A percentile compares a stretch with the other conserved stretches of the same genome.
Conservation (phyloP, 2,888 invertebrate genomes). For the Creontiades dilutus region DNA sequence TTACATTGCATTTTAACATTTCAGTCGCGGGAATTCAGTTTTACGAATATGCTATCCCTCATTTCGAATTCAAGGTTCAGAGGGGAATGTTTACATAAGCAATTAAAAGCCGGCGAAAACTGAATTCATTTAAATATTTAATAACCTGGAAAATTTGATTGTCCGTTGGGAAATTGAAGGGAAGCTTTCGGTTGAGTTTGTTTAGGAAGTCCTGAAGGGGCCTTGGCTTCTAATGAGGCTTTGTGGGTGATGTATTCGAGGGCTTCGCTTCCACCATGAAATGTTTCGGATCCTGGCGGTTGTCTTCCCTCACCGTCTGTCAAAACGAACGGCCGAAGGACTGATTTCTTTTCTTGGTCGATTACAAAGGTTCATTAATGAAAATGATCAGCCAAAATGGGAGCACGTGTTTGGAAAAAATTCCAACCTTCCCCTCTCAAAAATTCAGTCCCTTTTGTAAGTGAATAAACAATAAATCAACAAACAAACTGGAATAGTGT, state of each 20-base stretch:
- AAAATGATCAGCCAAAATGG: no score
- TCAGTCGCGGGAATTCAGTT: constrained; percentile 8
- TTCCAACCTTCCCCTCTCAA: no score
- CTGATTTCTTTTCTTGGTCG: no score
- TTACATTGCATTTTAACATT: background rate
- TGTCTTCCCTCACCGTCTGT: background rate
- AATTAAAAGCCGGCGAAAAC: constrained; percentile 69
- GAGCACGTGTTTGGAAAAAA: no score
- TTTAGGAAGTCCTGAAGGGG: constrained; percentile 50
- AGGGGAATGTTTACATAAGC: constrained; percentile 71
- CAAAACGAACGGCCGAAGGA: no score
- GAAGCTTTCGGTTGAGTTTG: constrained; percentile 26
- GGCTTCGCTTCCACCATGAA: background rate
- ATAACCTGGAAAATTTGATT: constrained; percentile 69
- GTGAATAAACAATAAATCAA: no score
- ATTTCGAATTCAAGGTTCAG: constrained; percentile 61
- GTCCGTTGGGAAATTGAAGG: constrained; percentile 48
- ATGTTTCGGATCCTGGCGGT: background rate
- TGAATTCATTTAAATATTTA: constrained; percentile 71
- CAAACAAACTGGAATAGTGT: no score
- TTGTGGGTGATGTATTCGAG: background rate
- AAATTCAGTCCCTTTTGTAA: no score
- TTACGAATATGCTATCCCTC: constrained; percentile 33
- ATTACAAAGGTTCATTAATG: no score
- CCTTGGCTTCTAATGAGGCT: background rate